These are phyloP conservation scores for Hirudo medicinalis DNA, from an alignment of 1,140 invertebrate species.

Conservation along the genomic window DNA sequence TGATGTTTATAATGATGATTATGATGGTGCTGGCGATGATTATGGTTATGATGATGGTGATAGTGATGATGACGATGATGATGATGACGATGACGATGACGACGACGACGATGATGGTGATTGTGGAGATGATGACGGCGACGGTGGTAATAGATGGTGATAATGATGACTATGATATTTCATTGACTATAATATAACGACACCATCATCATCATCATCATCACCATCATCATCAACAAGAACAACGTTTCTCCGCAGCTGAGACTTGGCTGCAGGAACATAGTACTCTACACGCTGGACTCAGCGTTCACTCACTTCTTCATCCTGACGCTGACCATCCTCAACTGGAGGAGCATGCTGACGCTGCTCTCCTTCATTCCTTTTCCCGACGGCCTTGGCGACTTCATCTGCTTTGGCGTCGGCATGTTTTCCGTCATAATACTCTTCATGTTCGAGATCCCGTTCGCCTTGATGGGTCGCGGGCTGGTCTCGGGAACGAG, in stretches of 20 bases:
- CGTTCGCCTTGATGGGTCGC: not conserved
- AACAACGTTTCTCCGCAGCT: not conserved
- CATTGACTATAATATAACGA: too few relatives aligned
- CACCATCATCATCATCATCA: not conserved
- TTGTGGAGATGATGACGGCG: too few relatives aligned
- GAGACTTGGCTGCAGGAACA: not conserved
- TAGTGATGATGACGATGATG: too few relatives aligned
- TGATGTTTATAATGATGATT: too few relatives aligned
- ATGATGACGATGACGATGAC: too few relatives aligned
- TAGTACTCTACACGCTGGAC: slow-evolving; percentile 4
- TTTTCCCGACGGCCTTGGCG: not conserved
- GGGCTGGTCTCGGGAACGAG: not conserved
- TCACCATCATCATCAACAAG: not conserved
- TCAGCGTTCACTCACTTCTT: slow-evolving; percentile 6
- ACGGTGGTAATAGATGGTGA: too few relatives aligned
- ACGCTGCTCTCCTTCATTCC: not conserved
- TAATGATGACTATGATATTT: too few relatives aligned
- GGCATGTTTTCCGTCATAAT: not conserved
- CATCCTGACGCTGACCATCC: slow-evolving; percentile 12
- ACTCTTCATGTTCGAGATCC: slow-evolving; percentile 10
- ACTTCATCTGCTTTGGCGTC: slow-evolving; percentile 1
- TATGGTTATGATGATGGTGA: too few relatives aligned
- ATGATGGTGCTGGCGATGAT: too few relatives aligned
- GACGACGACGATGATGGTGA: too few relatives aligned
- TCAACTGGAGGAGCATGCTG: slow-evolving; percentile 13